phyloP scores from a whole-genome alignment of 2,888 invertebrate species.

The Acrocyrtus sp. region DNA sequence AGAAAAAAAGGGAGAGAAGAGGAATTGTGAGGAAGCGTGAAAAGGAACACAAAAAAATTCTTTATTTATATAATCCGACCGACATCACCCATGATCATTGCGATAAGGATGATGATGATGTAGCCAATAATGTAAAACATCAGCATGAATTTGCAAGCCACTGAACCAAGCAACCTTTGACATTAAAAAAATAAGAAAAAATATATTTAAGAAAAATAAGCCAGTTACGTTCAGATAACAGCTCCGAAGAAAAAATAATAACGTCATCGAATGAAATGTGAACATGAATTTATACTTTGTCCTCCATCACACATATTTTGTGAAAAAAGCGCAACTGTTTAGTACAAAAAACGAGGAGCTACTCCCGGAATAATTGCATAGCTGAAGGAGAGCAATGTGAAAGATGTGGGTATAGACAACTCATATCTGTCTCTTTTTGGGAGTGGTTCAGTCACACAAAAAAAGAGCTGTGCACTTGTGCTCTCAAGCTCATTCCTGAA shows the following conservation, averaged over 20 bases:
- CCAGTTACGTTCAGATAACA: not conserved
- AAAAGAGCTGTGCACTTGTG: conserved; percentile 40
- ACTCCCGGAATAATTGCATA: conserved; percentile 54
- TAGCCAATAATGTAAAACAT: conserved; percentile 53
- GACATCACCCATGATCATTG: conserved; percentile 29
- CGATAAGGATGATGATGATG: conserved; percentile 37
- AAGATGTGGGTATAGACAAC: no score
- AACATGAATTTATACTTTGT: conserved; percentile 47
- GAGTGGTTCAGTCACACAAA: conserved; percentile 42
- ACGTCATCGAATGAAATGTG: conserved; percentile 45
- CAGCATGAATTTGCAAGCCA: conserved; percentile 48
- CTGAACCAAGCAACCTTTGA: conserved; percentile 48
- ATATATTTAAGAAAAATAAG: conserved; percentile 14
- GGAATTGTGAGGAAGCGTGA: conserved; percentile 4
- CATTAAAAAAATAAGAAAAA: conserved; percentile 33
- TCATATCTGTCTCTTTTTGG: conserved; percentile 42
- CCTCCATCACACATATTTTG: conserved; percentile 1
- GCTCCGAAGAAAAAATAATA: conserved; percentile 7
- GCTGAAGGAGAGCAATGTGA: conserved; percentile 38
- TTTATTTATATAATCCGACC: conserved; percentile 41
- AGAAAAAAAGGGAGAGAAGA: conserved; percentile 7
- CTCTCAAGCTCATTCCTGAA: not conserved
- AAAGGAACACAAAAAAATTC: conserved; percentile 19
- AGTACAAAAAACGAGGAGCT: conserved; percentile 21
- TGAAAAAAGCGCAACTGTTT: conserved; percentile 36